phyloP scores from a whole-genome alignment of 2,888 invertebrate species.

The Nowickia ferox region DNA sequence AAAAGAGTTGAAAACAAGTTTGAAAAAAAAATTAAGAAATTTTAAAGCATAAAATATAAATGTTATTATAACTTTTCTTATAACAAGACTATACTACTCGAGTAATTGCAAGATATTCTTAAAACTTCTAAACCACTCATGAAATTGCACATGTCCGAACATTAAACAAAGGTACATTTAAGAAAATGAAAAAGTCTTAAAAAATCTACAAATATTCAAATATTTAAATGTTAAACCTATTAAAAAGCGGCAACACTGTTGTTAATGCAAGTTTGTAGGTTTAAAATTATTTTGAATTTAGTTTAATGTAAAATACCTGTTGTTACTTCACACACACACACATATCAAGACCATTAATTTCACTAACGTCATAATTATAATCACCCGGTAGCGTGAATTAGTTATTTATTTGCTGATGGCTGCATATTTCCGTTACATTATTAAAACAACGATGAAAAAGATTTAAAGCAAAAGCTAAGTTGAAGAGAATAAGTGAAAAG shows the following conservation, averaged over 20 bases:
- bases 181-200: too few species aligned
- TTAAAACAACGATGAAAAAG: background rate
- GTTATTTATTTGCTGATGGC: slow-evolving; percentile 28
- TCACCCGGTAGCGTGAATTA: slow-evolving; percentile 20
- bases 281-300: background rate
- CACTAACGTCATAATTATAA: slow-evolving; percentile 1
- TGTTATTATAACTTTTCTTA: too few species aligned
- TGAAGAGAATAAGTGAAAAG: background rate
- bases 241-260: too few species aligned
- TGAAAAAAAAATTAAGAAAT: too few species aligned
- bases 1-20: too few species aligned
- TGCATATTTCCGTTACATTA: slow-evolving; percentile 42
- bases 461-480: background rate
- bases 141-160: too few species aligned
- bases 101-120: too few species aligned
- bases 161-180: too few species aligned
- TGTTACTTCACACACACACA: slow-evolving; percentile 14
- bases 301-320: slow-evolving; percentile 33
- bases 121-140: too few species aligned
- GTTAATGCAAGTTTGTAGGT: background rate
- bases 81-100: too few species aligned
- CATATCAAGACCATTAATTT: background rate
- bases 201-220: too few species aligned
- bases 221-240: background rate
- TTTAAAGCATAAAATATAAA: too few species aligned